Base-by-base conservation (phyloP, 2,888 invertebrate genomes). In the Sialis fuliginosa region DNA sequence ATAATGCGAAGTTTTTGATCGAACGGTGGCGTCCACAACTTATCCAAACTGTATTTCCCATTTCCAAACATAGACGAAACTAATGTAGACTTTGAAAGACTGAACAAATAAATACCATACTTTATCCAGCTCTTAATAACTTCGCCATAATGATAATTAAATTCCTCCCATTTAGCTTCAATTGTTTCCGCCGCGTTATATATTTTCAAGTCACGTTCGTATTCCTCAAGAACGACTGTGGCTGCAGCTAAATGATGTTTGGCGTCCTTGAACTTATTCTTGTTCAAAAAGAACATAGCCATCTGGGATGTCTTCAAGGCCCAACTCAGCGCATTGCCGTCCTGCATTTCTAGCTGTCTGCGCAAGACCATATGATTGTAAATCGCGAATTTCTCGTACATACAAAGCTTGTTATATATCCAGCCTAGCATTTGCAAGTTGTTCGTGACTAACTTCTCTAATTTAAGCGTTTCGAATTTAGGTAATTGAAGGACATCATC, bases 191-290 rank as follows among this genome's bases (percentile, higher is more conserved):
- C 52, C 46, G 57, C 64, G 61, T 47, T 68, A 61, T 52, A 65
- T 65, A 54, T 65, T 64, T 67, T 67, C 52, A 70, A 66, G 50
- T 69, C 68, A 40, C 68, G 67, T 55, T 75, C 75, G 53, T 74
- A 69, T 6, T 71, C 69, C 47, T 69, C 63, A 39, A 79, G 57
- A 6, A 78, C 68, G 50, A 69, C 64, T 54, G 71, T 70, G 1
- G 78, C 74, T 37, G 77, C 75, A 53, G 73, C 73, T 49, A 84
- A 64, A 59, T 82, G 79, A 60, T 82, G 79, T 37, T 79, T 64
- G 4, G 78, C 75, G 52, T 70, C 33, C 32, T 47, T 48, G 48
- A 54, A 64, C 48, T 57, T 54, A 48, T 57, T 54, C 49, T 57
- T 55, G 31, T 54, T 54, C 6, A 63, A 50, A 52, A 74, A 72